Percentiles rank a stretch among this genome's conserved stretches.
These are phyloP conservation scores for Steinernema hermaphroditum DNA, from an alignment of 2,888 invertebrate species.

Conservation along the genomic window DNA sequence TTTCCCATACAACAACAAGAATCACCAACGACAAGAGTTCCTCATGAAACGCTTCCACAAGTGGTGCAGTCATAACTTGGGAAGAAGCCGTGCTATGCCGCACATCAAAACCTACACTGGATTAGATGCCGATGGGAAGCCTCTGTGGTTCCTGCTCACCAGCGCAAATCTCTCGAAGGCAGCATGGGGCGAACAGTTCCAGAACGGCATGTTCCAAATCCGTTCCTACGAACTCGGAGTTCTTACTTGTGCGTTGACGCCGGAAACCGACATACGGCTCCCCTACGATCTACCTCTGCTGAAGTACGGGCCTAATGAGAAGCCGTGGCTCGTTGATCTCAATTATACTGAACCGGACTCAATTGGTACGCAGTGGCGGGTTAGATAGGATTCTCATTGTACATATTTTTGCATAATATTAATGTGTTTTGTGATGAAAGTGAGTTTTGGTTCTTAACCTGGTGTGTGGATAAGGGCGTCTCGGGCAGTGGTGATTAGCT, in stretches of 20 bases:
- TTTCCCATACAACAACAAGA: conserved; percentile 80
- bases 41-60: conserved; percentile 39
- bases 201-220: conserved; percentile 33
- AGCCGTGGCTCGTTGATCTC: conserved; percentile 31
- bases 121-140: conserved; percentile 38
- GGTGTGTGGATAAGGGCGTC: too few species aligned
- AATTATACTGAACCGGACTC: conserved; percentile 1
- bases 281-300: conserved; percentile 59
- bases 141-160: conserved; percentile 67
- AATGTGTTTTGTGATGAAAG: too few species aligned
- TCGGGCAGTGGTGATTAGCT: too few species aligned
- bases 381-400: not conserved
- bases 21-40: conserved; percentile 53
- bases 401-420: not conserved
- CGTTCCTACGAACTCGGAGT: conserved; percentile 61
- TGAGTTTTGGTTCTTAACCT: too few species aligned
- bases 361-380: not conserved
- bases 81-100: conserved; percentile 84
- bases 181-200: conserved; percentile 79
- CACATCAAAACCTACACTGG: conserved; percentile 80
- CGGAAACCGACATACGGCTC: conserved; percentile 35
- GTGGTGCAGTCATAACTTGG: conserved; percentile 78
- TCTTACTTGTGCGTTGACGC: conserved; percentile 43
- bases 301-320: conserved; percentile 40
- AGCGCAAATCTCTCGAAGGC: conserved; percentile 95